Base-by-base conservation (phyloP, 2,888 invertebrate genomes). In the Andrena camellia region DNA sequence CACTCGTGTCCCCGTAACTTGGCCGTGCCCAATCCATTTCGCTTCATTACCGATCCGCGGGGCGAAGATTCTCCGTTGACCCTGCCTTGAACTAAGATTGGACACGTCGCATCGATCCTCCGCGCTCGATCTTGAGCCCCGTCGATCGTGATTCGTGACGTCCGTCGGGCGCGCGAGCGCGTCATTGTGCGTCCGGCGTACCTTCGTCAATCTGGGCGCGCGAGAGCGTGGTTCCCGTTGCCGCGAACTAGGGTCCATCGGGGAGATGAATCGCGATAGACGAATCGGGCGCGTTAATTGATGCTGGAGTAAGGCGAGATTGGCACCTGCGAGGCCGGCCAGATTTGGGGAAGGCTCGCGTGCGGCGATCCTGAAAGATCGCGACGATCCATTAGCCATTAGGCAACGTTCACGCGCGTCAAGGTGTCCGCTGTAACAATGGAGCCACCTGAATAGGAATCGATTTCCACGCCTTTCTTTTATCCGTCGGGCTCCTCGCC, bases 381-480 rank as follows among this genome's bases (percentile, higher is more conserved):
- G 69, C 74, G 67, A 83, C 86, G 89, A 87, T 91, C 91, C 90
- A 91, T 91, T 91, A 91, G 90, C 91, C 90, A 90, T 91, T 91
- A 90, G 87, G 85, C 87, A 87, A 87, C 89, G 86, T 89, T 87
- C 85, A 88, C 86, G 86, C 86, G 86, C 89, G 89, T 90, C 89
- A 85, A 88, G 82, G 78, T 88, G 85, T 84, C 85, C 83, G 85
- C 33, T 73, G 82, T 87, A 90, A 91, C 91, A 91, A 91, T 91
- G 86, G 85, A 63, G 76, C 82, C 84, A 72, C 74, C 81, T 73
- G 85, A 83, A 88, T 83, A 87, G 80, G 81, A 89, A 90, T 89
- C 90, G 87, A 90, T 91, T 90, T 90, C 87, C 83, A 86, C 86
- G 81, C 69, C 52, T 78, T 80, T 85, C 86, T 80, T 84, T 86